Conservation (phyloP, 2,888 invertebrate genomes). For the Amiota mariae region DNA sequence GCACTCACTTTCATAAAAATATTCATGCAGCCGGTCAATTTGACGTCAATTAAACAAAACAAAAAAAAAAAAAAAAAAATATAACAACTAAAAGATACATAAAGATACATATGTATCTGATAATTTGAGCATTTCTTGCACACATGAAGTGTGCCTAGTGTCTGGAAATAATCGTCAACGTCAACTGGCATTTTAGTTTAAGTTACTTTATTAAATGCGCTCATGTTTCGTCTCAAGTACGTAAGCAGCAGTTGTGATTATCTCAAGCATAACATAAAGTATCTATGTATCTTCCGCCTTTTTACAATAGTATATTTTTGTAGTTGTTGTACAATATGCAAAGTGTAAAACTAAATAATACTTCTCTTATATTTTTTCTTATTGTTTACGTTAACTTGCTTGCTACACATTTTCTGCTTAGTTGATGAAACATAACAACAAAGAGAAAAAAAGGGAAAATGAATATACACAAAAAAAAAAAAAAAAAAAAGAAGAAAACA, state of each 20-base stretch:
- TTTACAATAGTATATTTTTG: slow-evolving; percentile 3
- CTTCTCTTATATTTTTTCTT: no score
- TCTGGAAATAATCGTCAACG: slow-evolving; percentile 56
- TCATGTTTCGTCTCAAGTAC: slow-evolving; percentile 22
- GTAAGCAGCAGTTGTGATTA: slow-evolving; percentile 5
- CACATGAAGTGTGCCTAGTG: slow-evolving; percentile 65
- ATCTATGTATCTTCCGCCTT: slow-evolving; percentile 35
- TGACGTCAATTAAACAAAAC: slow-evolving; percentile 36
- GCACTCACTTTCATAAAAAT: no score
- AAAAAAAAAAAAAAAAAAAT: slow-evolving; percentile 15
- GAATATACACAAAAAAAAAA: background rate
- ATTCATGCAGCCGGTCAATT: no score
- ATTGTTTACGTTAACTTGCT: no score
- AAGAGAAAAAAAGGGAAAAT: background rate
- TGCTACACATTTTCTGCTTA: no score
- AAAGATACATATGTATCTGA: background rate
- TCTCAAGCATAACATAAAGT: slow-evolving; percentile 61
- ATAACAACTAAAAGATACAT: no score
- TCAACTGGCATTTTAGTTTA: slow-evolving; percentile 54
- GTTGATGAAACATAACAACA: background rate
- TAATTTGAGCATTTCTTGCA: slow-evolving; percentile 44
- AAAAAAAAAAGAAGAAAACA: background rate
- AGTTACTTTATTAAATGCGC: slow-evolving; percentile 18
- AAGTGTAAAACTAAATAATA: no score
- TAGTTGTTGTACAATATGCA: no score